Conservation (phyloP, 2,888 invertebrate species). For the Plagiodera versicolora region DNA sequence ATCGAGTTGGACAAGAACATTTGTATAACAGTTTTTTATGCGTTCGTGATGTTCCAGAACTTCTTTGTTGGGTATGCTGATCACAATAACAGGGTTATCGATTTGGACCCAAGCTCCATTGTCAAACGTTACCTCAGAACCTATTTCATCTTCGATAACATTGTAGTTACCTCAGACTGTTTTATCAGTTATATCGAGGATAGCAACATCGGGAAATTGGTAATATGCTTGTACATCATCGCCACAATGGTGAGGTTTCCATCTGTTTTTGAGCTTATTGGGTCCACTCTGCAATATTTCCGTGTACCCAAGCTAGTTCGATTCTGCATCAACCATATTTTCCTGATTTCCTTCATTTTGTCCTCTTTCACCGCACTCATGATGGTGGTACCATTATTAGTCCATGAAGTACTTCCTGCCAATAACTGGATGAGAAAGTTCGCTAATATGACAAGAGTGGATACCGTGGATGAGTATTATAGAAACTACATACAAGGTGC, state of each 20-base stretch:
- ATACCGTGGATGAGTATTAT: no score
- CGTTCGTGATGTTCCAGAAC: no score
- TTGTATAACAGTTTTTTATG: no score
- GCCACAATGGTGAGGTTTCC: neutral
- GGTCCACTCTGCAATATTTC: neutral
- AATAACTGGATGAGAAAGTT: no score
- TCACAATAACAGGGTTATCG: neutral
- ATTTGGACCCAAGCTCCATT: neutral
- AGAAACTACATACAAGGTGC: neutral
- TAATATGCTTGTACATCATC: neutral
- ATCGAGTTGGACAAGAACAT: no score
- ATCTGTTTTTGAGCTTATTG: neutral
- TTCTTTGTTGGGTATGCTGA: constrained; percentile 2
- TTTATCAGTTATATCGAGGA: no score
- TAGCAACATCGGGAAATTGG: no score
- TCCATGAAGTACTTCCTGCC: no score
- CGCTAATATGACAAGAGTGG: no score
- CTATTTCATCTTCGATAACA: neutral
- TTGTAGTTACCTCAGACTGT: neutral
- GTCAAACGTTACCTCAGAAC: neutral
- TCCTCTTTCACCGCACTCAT: no score
- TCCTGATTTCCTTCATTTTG: neutral
- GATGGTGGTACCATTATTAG: no score
- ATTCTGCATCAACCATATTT: neutral
- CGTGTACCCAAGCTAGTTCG: neutral